A percentile compares a stretch with the other conserved stretches of the same genome.
phyloP scores from a whole-genome alignment of 2,113 vertebrate species.

The Mugil cephalus region DNA sequence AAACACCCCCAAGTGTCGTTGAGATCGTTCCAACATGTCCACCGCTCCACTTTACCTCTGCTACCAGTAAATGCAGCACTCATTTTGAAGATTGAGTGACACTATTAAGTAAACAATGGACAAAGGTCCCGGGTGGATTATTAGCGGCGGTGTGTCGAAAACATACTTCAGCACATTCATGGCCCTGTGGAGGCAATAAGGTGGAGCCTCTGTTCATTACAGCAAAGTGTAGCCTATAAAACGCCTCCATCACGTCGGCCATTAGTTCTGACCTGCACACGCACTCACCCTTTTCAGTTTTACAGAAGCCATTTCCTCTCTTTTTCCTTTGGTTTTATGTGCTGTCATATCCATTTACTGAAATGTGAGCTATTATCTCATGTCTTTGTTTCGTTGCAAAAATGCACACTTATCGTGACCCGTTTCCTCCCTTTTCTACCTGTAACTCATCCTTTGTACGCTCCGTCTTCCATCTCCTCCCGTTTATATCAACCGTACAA shows the following conservation, averaged over 20 bases:
- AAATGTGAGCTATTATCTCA: not conserved
- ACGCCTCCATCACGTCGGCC: conserved; percentile 2
- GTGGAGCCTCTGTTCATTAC: conserved; percentile 16
- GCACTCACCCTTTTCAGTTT: not conserved
- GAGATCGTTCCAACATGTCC: not conserved
- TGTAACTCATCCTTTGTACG: not conserved
- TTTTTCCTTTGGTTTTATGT: not conserved
- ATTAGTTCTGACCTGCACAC: conserved; percentile 10
- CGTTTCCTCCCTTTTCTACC: not conserved
- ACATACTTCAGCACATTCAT: not conserved
- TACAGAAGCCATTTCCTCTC: not conserved
- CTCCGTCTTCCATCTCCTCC: not conserved
- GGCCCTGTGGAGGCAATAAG: not conserved
- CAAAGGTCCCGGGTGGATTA: not conserved
- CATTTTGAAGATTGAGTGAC: not conserved
- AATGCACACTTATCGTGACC: too few species aligned
- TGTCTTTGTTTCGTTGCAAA: not conserved
- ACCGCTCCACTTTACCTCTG: not conserved
- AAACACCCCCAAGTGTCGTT: too few species aligned
- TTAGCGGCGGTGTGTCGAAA: not conserved
- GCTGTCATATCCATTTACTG: not conserved
- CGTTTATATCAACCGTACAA: not conserved
- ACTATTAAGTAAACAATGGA: not conserved
- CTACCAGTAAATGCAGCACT: not conserved
- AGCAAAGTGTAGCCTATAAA: conserved; percentile 1